A percentile compares a stretch with the other conserved stretches of the same genome.
These are phyloP conservation scores for Danio albolineatus DNA, from an alignment of 2,797 vertebrate genomes.

Conservation along the genomic window DNA sequence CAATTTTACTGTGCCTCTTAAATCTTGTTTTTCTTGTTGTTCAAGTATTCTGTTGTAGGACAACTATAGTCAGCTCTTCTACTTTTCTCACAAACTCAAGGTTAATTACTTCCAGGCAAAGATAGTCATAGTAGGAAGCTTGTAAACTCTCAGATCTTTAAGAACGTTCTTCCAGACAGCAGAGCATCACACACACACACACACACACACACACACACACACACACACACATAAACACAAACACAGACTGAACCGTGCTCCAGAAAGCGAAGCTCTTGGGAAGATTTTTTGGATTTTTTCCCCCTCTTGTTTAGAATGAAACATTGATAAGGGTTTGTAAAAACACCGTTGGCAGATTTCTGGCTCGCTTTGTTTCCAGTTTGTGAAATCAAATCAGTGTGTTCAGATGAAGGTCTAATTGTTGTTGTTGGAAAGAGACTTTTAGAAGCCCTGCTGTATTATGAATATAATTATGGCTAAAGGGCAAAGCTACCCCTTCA, in stretches of 20 bases:
- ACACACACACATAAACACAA: constrained; percentile 25
- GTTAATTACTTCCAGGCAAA: constrained; percentile 48
- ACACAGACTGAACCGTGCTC: not conserved
- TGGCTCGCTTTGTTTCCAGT: constrained; percentile 1
- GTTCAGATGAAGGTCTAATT: not conserved
- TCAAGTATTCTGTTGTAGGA: too few species aligned
- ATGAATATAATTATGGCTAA: not conserved
- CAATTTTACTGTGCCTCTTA: constrained; percentile 6
- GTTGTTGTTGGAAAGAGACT: not conserved
- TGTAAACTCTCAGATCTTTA: constrained; percentile 35
- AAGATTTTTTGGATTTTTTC: not conserved
- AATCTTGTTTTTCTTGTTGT: not conserved
- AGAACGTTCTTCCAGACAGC: constrained; percentile 7
- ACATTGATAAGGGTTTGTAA: constrained; percentile 15
- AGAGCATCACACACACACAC: constrained; percentile 41
- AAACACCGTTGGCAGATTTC: not conserved
- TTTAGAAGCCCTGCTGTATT: not conserved
- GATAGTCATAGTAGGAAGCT: constrained; percentile 34
- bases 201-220: too few species aligned
- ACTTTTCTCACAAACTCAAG: constrained; percentile 17
- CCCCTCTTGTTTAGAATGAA: constrained; percentile 22
- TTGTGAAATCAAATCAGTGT: constrained; percentile 20
- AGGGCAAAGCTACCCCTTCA: not conserved
- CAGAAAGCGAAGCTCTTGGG: not conserved
- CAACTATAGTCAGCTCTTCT: too few species aligned